phyloP scores from a whole-genome alignment of 2,888 invertebrate genomes.

The Caenorhabditis parvicauda region DNA sequence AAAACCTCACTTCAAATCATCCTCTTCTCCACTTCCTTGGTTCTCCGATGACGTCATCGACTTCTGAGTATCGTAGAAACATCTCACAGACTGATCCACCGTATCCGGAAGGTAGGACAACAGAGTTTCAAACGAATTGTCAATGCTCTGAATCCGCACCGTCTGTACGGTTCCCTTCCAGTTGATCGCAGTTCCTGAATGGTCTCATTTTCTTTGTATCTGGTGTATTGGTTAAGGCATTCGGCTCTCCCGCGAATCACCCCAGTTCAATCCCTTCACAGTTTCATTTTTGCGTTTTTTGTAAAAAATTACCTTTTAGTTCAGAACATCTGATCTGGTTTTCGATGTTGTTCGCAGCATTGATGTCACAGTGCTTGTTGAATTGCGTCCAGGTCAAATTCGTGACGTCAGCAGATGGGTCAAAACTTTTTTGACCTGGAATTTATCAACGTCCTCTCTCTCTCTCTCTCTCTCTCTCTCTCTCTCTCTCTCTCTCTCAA shows the following conservation, averaged over 20 bases:
- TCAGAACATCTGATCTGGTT: constrained; percentile 44
- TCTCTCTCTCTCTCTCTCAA: no score
- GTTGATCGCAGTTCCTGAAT: constrained; percentile 42
- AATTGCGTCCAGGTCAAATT: constrained; percentile 58
- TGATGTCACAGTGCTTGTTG: constrained; percentile 39
- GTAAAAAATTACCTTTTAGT: constrained; percentile 39
- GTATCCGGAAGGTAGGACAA: constrained; percentile 55
- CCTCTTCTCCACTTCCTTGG: no score
- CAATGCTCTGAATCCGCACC: constrained; percentile 47
- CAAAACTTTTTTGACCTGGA: constrained; percentile 36
- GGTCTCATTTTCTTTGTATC: neutral
- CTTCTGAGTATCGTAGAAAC: constrained; percentile 53
- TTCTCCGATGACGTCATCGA: neutral
- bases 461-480: no score
- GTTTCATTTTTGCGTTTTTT: no score
- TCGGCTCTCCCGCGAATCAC: no score
- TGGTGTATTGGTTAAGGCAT: no score
- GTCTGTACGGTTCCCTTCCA: constrained; percentile 53
- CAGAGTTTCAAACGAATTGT: constrained; percentile 53
- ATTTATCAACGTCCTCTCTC: no score
- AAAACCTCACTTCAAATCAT: no score
- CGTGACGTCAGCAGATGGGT: constrained; percentile 40
- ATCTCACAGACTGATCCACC: constrained; percentile 45
- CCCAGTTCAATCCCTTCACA: no score
- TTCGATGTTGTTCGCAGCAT: constrained; percentile 32